Conservation (phyloP, 1,140 invertebrate genomes). For the Cydia fagiglandana region DNA sequence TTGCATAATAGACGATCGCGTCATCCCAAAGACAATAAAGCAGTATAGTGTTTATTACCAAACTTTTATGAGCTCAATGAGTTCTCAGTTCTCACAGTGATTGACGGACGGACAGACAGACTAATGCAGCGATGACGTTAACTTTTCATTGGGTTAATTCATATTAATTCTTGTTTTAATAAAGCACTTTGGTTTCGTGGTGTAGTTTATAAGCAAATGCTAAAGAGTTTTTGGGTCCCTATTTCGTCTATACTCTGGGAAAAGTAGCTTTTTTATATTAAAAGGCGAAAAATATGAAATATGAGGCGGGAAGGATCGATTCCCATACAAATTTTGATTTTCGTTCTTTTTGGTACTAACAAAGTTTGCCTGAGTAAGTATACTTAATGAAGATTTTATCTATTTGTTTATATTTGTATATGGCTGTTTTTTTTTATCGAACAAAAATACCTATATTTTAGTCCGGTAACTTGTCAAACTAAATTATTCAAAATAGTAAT, state of each 20-base stretch:
- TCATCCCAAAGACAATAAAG: slow-evolving; percentile 24
- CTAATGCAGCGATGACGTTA: slow-evolving; percentile 29
- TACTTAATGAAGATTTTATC: too few relatives aligned
- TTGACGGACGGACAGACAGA: slow-evolving; percentile 11
- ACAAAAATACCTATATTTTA: too few relatives aligned
- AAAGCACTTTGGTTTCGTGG: neutral
- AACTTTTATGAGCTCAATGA: slow-evolving; percentile 18
- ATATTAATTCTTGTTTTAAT: slow-evolving; percentile 15
- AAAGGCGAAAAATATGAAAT: too few relatives aligned
- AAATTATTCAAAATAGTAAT: neutral
- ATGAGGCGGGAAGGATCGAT: too few relatives aligned
- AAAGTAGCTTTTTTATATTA: too few relatives aligned
- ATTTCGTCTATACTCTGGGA: too few relatives aligned
- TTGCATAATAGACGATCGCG: neutral
- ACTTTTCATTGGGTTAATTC: slow-evolving; percentile 29
- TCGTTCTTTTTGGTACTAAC: too few relatives aligned
- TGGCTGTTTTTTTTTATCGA: too few relatives aligned
- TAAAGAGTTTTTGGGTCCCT: too few relatives aligned
- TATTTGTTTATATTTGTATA: too few relatives aligned
- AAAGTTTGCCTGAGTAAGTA: too few relatives aligned
- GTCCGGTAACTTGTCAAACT: neutral
- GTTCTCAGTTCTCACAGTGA: slow-evolving; percentile 16
- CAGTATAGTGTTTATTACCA: slow-evolving; percentile 11
- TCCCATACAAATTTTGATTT: too few relatives aligned
- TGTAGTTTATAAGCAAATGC: neutral